Evolutionary conservation across 1,140 invertebrate genomes (phyloP).

Genomic region (Drosophila nigromelanica): DNA sequence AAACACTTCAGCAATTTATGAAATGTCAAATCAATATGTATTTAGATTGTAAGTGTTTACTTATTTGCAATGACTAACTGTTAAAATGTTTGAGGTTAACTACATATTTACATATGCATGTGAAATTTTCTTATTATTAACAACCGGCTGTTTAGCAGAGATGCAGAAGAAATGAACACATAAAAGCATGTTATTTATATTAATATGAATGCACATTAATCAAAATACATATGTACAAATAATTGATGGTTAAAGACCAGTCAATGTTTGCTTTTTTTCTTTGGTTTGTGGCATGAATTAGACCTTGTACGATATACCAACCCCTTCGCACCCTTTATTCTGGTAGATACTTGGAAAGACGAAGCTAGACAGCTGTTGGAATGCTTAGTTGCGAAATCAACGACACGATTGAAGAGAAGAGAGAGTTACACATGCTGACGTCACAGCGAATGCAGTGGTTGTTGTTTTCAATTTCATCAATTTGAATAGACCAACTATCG

Average conservation of each 20-base stretch:
- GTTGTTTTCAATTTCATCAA: constrained; percentile 20
- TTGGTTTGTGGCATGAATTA: constrained; percentile 14
- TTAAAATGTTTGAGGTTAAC: not conserved
- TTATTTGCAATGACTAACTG: not conserved
- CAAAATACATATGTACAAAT: constrained; percentile 22
- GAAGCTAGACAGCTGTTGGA: constrained; percentile 50
- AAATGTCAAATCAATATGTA: constrained; percentile 18
- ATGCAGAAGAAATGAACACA: constrained; percentile 2
- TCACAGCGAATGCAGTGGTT: constrained; percentile 43
- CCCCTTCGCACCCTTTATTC: not conserved
- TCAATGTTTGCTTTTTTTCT: not conserved
- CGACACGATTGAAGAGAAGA: constrained; percentile 4
- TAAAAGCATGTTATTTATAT: not conserved
- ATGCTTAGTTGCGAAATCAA: constrained; percentile 49
- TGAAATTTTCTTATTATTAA: constrained; percentile 51
- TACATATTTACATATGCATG: not conserved
- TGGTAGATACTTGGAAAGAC: not conserved
- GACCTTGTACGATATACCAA: constrained; percentile 19
- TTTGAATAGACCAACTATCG: constrained; percentile 31
- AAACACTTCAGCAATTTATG: constrained; percentile 28
- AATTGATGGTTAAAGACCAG: constrained; percentile 44
- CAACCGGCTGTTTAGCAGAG: constrained; percentile 17
- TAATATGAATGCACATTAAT: constrained; percentile 6
- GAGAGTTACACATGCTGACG: constrained; percentile 43
- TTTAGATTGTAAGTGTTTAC: not conserved